Evolutionary conservation across 2,113 vertebrate genomes (phyloP).

Genomic region (Pionites leucogaster): DNA sequence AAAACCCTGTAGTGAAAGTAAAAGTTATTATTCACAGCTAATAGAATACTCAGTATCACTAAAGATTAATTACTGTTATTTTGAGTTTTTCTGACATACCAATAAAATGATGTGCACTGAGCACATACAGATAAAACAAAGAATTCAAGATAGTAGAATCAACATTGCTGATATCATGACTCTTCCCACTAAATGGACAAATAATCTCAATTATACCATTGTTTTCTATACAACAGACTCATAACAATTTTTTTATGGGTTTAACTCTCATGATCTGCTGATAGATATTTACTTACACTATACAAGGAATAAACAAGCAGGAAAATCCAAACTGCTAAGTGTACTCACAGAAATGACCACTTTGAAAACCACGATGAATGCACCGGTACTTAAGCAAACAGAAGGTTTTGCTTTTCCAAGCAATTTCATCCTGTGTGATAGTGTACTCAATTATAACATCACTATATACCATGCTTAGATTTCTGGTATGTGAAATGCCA

Average conservation of each 20-base stretch:
- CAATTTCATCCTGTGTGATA: neutral
- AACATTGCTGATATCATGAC: neutral
- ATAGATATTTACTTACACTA: neutral
- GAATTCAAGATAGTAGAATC: neutral
- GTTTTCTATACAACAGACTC: neutral
- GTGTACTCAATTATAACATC: neutral
- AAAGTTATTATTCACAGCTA: conserved; percentile 19
- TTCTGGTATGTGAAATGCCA: neutral
- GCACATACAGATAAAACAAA: neutral
- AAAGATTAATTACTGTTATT: conserved; percentile 40
- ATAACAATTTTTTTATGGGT: neutral
- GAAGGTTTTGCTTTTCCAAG: neutral
- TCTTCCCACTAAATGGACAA: neutral
- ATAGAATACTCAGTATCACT: neutral
- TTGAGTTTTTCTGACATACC: conserved; percentile 10
- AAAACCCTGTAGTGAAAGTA: neutral
- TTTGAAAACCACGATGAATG: neutral
- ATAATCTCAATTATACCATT: neutral
- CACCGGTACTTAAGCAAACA: neutral
- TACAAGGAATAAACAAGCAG: neutral
- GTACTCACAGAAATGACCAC: neutral
- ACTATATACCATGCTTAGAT: neutral
- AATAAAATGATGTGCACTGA: neutral
- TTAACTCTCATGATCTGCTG: neutral
- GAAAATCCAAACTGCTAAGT: neutral